Evolutionary conservation across 2,888 invertebrate species (phyloP), one percentile per base, ranked within the genome.

Genomic region (Dorcus hopei): DNA sequence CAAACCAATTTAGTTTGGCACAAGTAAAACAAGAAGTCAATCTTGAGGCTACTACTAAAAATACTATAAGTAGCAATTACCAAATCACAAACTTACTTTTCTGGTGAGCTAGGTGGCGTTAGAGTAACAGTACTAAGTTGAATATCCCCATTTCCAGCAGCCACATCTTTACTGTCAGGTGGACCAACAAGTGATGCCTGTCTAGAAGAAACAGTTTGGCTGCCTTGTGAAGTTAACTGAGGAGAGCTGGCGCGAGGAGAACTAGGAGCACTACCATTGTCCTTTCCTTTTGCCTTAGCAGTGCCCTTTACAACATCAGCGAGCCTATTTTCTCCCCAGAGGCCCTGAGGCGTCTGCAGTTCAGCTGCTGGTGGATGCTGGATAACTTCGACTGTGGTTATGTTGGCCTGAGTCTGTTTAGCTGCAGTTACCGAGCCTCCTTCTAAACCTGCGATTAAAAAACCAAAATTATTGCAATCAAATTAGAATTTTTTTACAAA

Each of bases 231-330:
- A 57, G 63, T 63, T 57, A 70, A 68, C 49, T 72, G 71, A 5
- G 78, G 77, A n/a, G 78, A 77, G 11, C 64, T 63, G n/a, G 75
- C 71, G 40, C 75, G 71, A 8, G 76, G 73, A 38, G 72, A 73
- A 61, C 73, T 75, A 11, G 71, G 72, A 57, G 71, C 73, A 62
- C 72, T 75, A 65, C 66, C 70, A 54, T 61, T 66, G 66, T 78
- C 80, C 62, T 76, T 76, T 69, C 74, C 75, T 74, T 83, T 84
- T 64, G 82, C 79, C 74, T 84, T 86, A 52, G 85, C 86, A 42
- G 87, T 87, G 57, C 89, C 89, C 58, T 90, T 90, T 49, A 91
- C 91, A 45, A 91, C 90, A 76, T 91, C 91, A 9, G 91, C 86
- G 70, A 91, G 81, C 74, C 90, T 86, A 75, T 82, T 86, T 73